Base-by-base conservation (phyloP, 2,113 vertebrate species). In the Cranoglanis bouderius region DNA sequence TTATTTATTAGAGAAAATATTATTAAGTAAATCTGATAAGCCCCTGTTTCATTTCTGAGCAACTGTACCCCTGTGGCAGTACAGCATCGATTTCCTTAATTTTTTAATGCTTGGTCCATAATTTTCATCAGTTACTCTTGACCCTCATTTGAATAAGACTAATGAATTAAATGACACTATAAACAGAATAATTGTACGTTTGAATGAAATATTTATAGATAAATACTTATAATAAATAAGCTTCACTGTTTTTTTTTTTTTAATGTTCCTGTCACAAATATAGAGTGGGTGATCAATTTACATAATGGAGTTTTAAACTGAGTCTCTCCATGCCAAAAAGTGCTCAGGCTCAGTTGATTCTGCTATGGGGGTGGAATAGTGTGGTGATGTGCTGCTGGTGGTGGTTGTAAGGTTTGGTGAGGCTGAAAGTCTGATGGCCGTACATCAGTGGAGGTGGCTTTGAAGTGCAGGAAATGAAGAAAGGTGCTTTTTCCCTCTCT, bases 401-500 rank as follows among this genome's bases (percentile, higher is more conserved):
- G 78, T 83, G 77, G 85, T 49, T 49, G 46, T 91, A 89, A 46
- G 57, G 70, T 32, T 90, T 88, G 63, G 72, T 81, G 40, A 67
- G 84, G 78, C 51, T 65, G 75, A 88, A 86, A 75, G 92, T 94
- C 63, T 93, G 92, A 96, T 94, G 93, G 94, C 93, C 94, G 91
- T 88, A 87, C 92, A 92, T 93, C 84, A 93, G 91, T 91, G 90
- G 92, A 94, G 93, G 90, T 87, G 80, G 67, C 95, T 96, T 96
- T 96, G 96, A 96, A 94, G 95, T 95, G 89, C 94, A 95, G 94
- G 94, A 94, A 94, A 94, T 93, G 92, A 94, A 92, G 92, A 91
- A 89, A 93, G 91, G 77, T 91, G 91, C 88, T 92, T 91, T 90
- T 93, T 91, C 81, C 78, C 88, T 74, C 61, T 74, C n/a, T 82